Conservation (phyloP, 2,888 invertebrate genomes). For the Phortica magna region DNA sequence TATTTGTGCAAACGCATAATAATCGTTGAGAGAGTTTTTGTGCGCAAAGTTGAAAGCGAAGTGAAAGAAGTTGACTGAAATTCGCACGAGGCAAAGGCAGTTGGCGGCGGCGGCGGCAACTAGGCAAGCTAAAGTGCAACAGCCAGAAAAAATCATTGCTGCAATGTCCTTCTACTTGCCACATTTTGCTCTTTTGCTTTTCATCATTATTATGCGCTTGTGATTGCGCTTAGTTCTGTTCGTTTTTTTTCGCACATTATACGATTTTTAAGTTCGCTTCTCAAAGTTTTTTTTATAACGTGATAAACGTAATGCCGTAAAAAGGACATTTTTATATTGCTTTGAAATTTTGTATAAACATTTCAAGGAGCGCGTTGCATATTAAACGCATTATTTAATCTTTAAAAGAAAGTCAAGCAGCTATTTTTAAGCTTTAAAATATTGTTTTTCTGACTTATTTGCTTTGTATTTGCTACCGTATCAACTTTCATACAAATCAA, state of each 20-base stretch:
- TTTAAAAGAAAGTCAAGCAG: no score
- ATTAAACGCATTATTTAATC: no score
- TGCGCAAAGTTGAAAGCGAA: constrained; percentile 11
- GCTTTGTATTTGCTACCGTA: no score
- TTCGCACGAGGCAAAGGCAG: not conserved
- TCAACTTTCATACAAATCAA: not conserved
- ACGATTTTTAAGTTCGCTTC: not conserved
- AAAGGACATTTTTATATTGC: not conserved
- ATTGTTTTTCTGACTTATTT: not conserved
- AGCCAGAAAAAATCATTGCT: not conserved
- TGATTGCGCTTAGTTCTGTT: not conserved
- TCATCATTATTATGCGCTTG: not conserved
- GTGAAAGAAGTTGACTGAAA: constrained; percentile 19
- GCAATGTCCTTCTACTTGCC: not conserved
- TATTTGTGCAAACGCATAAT: constrained; percentile 28
- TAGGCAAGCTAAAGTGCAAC: not conserved
- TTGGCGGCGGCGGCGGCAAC: not conserved
- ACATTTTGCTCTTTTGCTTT: not conserved
- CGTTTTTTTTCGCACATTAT: not conserved
- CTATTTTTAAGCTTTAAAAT: not conserved
- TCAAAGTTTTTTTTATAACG: not conserved
- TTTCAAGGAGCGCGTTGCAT: no score
- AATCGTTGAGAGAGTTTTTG: constrained; percentile 20
- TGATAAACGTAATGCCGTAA: not conserved
- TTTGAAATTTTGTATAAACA: not conserved